Percentiles rank a stretch among this genome's conserved stretches.
Conservation (phyloP, 2,797 vertebrate species). For the Falco rusticolus region DNA sequence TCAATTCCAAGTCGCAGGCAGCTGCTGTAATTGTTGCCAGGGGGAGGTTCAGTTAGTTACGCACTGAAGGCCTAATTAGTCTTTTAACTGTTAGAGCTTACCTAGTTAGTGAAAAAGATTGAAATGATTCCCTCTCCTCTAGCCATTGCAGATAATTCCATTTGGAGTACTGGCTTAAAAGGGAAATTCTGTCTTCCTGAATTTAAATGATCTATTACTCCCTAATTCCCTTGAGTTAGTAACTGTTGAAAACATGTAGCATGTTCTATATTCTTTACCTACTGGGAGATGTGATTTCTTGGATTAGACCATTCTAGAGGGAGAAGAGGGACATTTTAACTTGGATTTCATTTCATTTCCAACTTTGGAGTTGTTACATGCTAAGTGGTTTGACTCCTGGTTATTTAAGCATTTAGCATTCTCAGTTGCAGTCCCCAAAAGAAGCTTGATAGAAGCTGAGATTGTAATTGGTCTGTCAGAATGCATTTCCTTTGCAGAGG, state of each 20-base stretch:
- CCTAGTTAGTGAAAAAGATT: constrained; percentile 25
- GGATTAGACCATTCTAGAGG: not conserved
- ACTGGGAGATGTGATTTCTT: not conserved
- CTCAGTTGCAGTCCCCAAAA: not conserved
- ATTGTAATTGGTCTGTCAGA: constrained; percentile 19
- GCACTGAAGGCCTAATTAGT: not conserved
- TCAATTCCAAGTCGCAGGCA: not conserved
- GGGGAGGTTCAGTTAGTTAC: not conserved
- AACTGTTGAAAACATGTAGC: not conserved
- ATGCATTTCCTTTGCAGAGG: not conserved
- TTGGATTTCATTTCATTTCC: not conserved
- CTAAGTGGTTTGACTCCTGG: not conserved
- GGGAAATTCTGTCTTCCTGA: not conserved
- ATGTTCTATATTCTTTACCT: not conserved
- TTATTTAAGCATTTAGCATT: constrained; percentile 12
- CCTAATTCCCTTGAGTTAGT: not conserved
- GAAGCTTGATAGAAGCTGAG: not conserved
- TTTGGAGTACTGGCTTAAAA: not conserved
- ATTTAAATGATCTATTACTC: constrained; percentile 25
- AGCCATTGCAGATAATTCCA: not conserved
- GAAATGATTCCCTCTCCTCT: not conserved
- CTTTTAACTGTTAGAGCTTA: constrained; percentile 20
- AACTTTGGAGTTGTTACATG: not conserved
- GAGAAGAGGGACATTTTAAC: not conserved
- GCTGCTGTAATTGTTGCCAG: not conserved